Base-by-base conservation (phyloP, 2,888 invertebrate genomes). In the Dasysyrphus tricinctus region DNA sequence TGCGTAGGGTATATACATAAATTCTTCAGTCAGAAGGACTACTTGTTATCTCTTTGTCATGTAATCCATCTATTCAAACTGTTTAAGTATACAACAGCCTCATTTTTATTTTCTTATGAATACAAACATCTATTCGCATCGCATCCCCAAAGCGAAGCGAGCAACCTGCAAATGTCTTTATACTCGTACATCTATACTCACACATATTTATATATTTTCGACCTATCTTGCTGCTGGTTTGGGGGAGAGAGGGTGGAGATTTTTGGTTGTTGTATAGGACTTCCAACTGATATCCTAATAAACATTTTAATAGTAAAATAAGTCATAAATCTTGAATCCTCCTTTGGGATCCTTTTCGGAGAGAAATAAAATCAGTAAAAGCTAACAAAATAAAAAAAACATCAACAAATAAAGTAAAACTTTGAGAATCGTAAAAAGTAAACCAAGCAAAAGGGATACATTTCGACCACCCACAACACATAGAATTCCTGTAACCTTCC, bases 241-340 rank as follows among this genome's bases (percentile, higher is more conserved):
- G 51, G 37, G 51, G 39, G 24, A 3, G 24, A 3, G 24, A 24
- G 51, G 37, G 37, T 37, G 37, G 34, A 34, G 34, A 34, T 34
- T 32, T 16, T 49, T 47, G n/a, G 42, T 42, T 24, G 19, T 29
- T 24, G 16, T 54, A 63, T 44, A 67, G 75, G 75, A 57, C 47
- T 73, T 47, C 54, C 56, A 77, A 63, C 56, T 81, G 77, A 85
- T 85, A 86, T 75, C 86, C 82, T 82, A 82, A 86, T 86, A 86
- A 86, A 82, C 86, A 86, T 86, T 86, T 86, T 78, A 86, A 86
- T 86, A 86, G 78, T 86, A 86, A 82, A 86, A 86, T 69, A 79
- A 86, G 86, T 82, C 86, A 86, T 86, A 86, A 86, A 86, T 86
- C 86, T 86, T 82, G 70, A 86, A 86, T 82, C 82, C 75, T 82